Conservation (phyloP, 2,797 vertebrate species). For the Chloroceryle amazona region DNA sequence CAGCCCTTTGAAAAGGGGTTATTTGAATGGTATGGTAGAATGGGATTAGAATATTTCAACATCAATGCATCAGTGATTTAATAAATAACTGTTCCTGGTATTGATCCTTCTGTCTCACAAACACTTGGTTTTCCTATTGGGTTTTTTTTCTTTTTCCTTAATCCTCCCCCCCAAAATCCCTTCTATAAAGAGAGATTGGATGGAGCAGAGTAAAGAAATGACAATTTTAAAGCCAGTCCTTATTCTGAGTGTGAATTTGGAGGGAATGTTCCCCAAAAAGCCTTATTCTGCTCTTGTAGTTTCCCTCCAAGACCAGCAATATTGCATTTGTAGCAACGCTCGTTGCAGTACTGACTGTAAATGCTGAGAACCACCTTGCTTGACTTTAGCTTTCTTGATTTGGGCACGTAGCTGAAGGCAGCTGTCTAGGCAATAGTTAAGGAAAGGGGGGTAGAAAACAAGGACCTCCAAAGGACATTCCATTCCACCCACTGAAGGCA, state of each 20-base stretch:
- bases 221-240: background rate
- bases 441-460: background rate
- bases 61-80: background rate
- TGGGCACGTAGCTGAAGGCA: accelerated
- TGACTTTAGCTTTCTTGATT: background rate
- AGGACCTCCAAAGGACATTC: background rate
- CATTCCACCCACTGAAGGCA: background rate
- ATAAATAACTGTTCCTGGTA: background rate
- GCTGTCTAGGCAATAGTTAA: background rate
- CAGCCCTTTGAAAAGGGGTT: background rate
- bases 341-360: background rate
- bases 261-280: background rate
- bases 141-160: background rate
- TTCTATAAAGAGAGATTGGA: background rate
- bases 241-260: background rate
- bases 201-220: background rate
- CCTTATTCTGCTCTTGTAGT: background rate
- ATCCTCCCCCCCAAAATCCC: background rate
- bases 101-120: background rate
- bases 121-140: background rate
- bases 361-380: background rate
- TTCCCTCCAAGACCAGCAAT: background rate
- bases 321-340: background rate
- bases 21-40: background rate
- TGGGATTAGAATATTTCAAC: background rate